phyloP scores from a whole-genome alignment of 23 tunicate species.

The Corella eumyota region DNA sequence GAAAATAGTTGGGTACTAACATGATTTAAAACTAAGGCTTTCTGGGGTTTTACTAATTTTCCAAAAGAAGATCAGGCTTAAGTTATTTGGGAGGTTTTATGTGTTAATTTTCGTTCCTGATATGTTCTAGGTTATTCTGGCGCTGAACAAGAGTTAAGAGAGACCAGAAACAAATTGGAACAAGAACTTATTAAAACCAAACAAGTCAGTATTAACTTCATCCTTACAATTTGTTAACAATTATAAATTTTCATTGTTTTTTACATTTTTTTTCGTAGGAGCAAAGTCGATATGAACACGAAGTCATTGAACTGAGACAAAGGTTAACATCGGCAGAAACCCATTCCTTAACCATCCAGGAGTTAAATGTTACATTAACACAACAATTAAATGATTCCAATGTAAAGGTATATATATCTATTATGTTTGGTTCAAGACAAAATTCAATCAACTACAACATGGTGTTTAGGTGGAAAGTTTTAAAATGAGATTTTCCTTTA shows the following conservation, averaged over 20 bases:
- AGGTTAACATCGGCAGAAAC: constrained; percentile 34
- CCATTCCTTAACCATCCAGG: constrained; percentile 35
- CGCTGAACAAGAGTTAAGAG: constrained; percentile 58
- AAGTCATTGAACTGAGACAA: constrained; percentile 20
- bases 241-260: background rate
- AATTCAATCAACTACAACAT: too few relatives aligned
- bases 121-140: constrained; percentile 34
- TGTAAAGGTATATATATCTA: too few relatives aligned
- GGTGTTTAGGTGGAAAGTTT: too few relatives aligned
- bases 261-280: constrained; percentile 12
- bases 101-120: too few relatives aligned
- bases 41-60: too few relatives aligned
- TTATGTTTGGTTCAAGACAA: too few relatives aligned
- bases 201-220: constrained; percentile 5
- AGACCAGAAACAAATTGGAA: constrained; percentile 33
- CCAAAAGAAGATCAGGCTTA: too few relatives aligned
- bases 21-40: too few relatives aligned
- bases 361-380: constrained; percentile 43
- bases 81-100: too few relatives aligned
- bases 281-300: constrained; percentile 40
- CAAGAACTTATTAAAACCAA: constrained; percentile 40
- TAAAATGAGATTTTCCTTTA: too few relatives aligned
- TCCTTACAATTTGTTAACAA: background rate
- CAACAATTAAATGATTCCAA: constrained; percentile 37
- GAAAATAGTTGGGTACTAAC: too few relatives aligned